Percentiles rank a stretch among this genome's conserved stretches.
Evolutionary conservation across 2,797 vertebrate genomes (phyloP).

Genomic region (Gymnoscopelus microlampas): DNA sequence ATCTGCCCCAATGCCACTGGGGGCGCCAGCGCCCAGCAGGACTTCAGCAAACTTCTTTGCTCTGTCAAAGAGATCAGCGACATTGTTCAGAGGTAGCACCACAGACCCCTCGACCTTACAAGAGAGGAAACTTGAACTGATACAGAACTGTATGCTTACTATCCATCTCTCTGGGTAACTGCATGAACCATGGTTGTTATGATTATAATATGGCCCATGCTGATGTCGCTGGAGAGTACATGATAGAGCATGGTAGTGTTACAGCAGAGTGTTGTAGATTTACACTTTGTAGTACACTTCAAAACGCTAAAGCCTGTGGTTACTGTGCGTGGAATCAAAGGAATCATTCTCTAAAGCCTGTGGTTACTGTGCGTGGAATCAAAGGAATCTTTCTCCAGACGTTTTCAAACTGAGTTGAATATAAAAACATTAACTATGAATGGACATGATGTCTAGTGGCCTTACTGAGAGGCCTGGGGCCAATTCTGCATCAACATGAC

Average conservation of each 20-base stretch:
- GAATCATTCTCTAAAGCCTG: constrained; percentile 29
- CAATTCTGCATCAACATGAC: constrained; percentile 60
- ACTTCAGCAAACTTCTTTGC: constrained; percentile 96
- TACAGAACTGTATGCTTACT: neutral
- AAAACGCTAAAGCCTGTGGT: constrained; percentile 65
- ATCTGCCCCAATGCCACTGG: constrained; percentile 91
- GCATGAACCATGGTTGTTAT: constrained; percentile 12
- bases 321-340: constrained; percentile 57
- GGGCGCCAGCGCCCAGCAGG: constrained; percentile 88
- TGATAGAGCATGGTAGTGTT: constrained; percentile 27
- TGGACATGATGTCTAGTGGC: constrained; percentile 53
- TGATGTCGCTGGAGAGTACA: constrained; percentile 25
- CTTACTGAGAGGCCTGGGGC: constrained; percentile 44
- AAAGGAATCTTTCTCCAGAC: constrained; percentile 40
- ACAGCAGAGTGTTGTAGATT: constrained; percentile 31
- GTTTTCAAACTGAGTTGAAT: constrained; percentile 32
- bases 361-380: constrained; percentile 57
- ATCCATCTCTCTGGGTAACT: constrained; percentile 21
- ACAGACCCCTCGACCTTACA: constrained; percentile 4
- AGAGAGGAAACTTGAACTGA: constrained; percentile 33
- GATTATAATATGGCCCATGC: constrained; percentile 13
- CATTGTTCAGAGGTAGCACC: constrained; percentile 97
- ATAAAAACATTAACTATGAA: constrained; percentile 67
- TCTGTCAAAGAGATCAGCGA: constrained; percentile 97
- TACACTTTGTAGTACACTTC: constrained; percentile 31